Conservation (phyloP, 2,113 vertebrate genomes). For the Silurus asotus region DNA sequence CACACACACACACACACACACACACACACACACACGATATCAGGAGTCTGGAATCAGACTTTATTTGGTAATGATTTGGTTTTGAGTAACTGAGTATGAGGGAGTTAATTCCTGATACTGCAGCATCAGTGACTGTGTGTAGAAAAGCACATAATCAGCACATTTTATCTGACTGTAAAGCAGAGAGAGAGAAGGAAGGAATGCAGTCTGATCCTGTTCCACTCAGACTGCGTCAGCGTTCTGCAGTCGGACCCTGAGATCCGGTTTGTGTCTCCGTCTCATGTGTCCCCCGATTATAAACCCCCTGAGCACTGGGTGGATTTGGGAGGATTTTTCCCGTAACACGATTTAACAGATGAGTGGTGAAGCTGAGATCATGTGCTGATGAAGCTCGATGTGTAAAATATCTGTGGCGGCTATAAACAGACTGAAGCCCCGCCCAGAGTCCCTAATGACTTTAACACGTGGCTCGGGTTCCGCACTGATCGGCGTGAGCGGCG, state of each 20-base stretch:
- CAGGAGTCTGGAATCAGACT: too few species aligned
- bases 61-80: too few species aligned
- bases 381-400: conserved; percentile 27
- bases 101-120: background rate
- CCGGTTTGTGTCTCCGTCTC: conserved; percentile 28
- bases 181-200: background rate
- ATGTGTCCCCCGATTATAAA: conserved; percentile 66
- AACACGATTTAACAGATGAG: background rate
- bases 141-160: too few species aligned
- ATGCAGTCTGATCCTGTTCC: conserved; percentile 52
- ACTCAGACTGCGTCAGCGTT: conserved; percentile 57
- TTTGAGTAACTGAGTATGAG: too few species aligned
- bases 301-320: conserved; percentile 39
- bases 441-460: conserved; percentile 41
- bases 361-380: background rate
- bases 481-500: too few species aligned
- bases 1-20: too few species aligned
- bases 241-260: conserved; percentile 53
- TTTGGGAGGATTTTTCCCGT: background rate
- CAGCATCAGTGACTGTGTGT: background rate
- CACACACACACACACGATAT: too few species aligned
- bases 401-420: conserved; percentile 27
- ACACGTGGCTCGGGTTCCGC: conserved; percentile 30
- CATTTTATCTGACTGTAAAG: too few species aligned
- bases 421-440: conserved; percentile 23